Evolutionary conservation across 2,797 vertebrate genomes (phyloP), one percentile per base, ranked within the genome.

Genomic region (Xenentodon cancila): DNA sequence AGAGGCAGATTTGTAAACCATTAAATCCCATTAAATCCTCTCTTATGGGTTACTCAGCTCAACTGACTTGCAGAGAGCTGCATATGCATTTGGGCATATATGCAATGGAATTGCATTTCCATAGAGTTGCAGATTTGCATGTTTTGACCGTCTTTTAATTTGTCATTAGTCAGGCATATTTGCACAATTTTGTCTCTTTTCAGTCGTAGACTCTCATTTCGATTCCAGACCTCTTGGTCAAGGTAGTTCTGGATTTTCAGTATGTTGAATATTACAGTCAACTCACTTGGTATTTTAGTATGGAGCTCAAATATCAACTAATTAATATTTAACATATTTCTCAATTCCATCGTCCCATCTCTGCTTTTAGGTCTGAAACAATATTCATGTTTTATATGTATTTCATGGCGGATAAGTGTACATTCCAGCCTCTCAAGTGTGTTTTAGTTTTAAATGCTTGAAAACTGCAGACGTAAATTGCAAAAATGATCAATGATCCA

Each of bases 1-100:
- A 86, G 49, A 67, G 75, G 59, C 83, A 77, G 76, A 85, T 90
- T 87, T 88, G 77, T 83, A 79, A 86, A 72, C 68, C 76, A 84
- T 87, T 87, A 81, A 73, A 73, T 65, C 27, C 34, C 17, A 22
- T 19, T 21, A 40, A 40, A 40, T 40, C 45, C 64, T 66, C 51
- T 52, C 64, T 80, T 57, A 77, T 68, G 77, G 71, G 56, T 64
- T 72, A 18, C 49, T 64, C 21, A 2, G 52, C 66, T 65, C 18
- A n/a, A 32, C 11, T 45, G 66, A 45, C 76, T 54, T 27, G n/a
- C 37, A 34, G 59, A 67, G 61, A 32, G 42, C 59, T 30, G 25
- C 51, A 54, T 44, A 44, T 43, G 63, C 18, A 57, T 40, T 30
- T 27, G 30, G 57, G 12, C 34, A 37, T 37, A 37, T 13, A 12